Conservation (phyloP, 2,113 vertebrate species). For the Lontra canadensis region DNA sequence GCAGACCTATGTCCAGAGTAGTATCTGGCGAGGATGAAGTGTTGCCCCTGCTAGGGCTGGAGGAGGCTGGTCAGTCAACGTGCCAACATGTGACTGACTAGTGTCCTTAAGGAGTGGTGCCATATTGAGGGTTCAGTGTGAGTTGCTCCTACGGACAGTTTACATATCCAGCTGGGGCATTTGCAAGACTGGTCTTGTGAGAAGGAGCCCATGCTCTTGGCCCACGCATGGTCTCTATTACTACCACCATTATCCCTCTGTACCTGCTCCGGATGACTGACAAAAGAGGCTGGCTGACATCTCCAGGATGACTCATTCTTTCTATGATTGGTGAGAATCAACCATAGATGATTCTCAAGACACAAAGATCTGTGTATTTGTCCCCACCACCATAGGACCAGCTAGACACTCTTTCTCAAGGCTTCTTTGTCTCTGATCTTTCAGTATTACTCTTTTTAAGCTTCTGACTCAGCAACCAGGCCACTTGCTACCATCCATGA, state of each 20-base stretch:
- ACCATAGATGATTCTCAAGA: neutral
- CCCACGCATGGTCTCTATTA: neutral
- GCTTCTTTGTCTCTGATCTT: neutral
- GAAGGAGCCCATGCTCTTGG: neutral
- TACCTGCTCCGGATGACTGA: neutral
- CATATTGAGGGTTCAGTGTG: neutral
- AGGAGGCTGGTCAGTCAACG: neutral
- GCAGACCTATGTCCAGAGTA: neutral
- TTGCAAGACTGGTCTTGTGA: neutral
- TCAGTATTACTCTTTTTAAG: neutral
- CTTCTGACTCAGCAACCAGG: neutral
- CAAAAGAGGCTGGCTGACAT: neutral
- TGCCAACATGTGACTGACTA: neutral
- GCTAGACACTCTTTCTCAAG: neutral
- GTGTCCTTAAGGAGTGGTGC: neutral
- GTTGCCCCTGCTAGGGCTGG: neutral
- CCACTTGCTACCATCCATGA: neutral
- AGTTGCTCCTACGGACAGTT: neutral
- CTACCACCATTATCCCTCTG: neutral
- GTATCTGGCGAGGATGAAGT: neutral
- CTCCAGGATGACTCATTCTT: neutral
- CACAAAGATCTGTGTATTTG: neutral
- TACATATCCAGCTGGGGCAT: neutral
- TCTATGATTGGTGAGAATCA: neutral
- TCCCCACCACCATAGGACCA: neutral